Base-by-base conservation (phyloP, 2,888 invertebrate genomes). In the Blera fallax region DNA sequence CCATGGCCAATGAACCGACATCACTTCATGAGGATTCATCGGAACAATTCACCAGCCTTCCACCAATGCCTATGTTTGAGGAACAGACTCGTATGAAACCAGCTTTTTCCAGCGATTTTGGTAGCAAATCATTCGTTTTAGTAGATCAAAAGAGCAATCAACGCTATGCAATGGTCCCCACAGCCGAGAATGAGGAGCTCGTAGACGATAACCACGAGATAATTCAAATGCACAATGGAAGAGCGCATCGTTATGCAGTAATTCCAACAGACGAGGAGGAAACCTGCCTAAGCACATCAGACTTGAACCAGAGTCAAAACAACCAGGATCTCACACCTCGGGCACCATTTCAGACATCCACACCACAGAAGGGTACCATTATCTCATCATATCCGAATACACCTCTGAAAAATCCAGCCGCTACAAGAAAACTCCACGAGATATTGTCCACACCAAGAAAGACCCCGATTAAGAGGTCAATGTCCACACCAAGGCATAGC, bases 401-500 rank as follows among this genome's bases (percentile, higher is more conserved):
- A 91, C 93, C 94, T 1, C 91, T 94, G 62, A 94, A 94, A 88
- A 95, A 95, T 90, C 92, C 95, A 0, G 94, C 94, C 21, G 96
- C 96, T 0, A 96, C 96, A 0, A 95, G 96, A 89, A 96, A 95
- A 88, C 91, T 96, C 0, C 96, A 96, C 90, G 96, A 96, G 88
- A 90, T 96, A 2, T 90, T 96, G 0, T 94, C 95, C 0, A 96
- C 96, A 0, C 96, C 96, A 0, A 93, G 95, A 24, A 96, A 95
- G 89, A 91, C 92, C 40, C 90, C 92, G 45, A 90, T 91, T 16
- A 89, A 88, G 48, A 87, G 84, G 56, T 60, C 81, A 8, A 67
- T 83, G 65, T 94, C 87, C 91, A 93, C 88, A 91, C 93, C 92
- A 37, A 91, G 93, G 1, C 54, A 70, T 54, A 80, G 87, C 52